Evolutionary conservation across 2,113 vertebrate species (phyloP), one percentile per base, ranked within the genome.

Genomic region (Sisor rabdophorus): DNA sequence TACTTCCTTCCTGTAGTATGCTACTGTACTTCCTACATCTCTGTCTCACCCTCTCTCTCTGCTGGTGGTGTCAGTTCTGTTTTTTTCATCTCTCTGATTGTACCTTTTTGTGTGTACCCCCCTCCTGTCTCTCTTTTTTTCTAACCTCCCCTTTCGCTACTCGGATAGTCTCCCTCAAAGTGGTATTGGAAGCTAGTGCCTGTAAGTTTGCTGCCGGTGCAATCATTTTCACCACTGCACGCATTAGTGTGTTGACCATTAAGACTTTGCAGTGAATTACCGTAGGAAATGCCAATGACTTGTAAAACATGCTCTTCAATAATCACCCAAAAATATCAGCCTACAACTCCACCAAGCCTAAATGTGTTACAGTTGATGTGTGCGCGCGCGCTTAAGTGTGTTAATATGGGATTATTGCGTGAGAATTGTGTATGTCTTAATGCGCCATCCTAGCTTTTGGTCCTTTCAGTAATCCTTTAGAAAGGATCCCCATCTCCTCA

Each of bases 161-260:
- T 92, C 79, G 93, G 92, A 94, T 95, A 99, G 97, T 96, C 96
- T 94, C 97, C 97, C 93, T 99, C 97, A 94, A 99, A 98, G 95
- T 99, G 97, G 97, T 99, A 99, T 95, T 99, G 97, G 97, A 99
- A 99, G 90, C 94, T 99, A 93, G 97, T 99, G 93, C 97, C 97
- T 92, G 97, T 99, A 98, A 99, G 96, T 99, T 93, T 85, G 88
- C 88, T 88, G 88, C 83, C 86, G 88, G 84, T 67, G 79, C 81
- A 80, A 79, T 80, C 84, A 75, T 84, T 82, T 82, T 85, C 83
- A 86, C 81, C 81, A 76, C 82, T 88, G 88, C 90, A 92, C 89
- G 87, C 80, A 83, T 88, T 86, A 84, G 87, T 84, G 80, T 91
- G 88, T 91, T 86, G 72, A 83, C 83, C 82, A 79, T 80, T 83